A percentile compares a stretch with the other conserved stretches of the same genome.
These are phyloP conservation scores for Drosophila birchii DNA, from an alignment of 2,888 invertebrate species.

Conservation along the genomic window DNA sequence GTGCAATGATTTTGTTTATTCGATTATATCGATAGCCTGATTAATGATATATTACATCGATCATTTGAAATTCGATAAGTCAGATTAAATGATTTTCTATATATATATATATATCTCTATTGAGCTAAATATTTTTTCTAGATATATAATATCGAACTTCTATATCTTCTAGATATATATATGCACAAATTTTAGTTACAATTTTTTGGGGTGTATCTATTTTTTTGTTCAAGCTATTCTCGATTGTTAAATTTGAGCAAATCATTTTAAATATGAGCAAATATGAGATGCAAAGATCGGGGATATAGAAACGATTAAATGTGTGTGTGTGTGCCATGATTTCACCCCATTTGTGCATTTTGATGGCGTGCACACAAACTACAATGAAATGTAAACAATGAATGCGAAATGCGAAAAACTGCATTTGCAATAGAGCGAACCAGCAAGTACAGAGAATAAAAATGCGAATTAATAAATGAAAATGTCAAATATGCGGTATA, in stretches of 20 bases:
- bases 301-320: constrained; percentile 1
- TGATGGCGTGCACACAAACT: constrained; percentile 22
- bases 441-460: background rate
- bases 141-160: background rate
- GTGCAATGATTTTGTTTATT: too few relatives aligned
- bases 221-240: background rate
- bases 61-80: background rate
- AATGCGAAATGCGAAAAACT: constrained; percentile 9
- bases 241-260: background rate
- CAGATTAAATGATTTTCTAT: too few relatives aligned
- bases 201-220: background rate
- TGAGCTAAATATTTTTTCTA: background rate
- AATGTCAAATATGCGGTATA: constrained; percentile 10
- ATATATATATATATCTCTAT: too few relatives aligned
- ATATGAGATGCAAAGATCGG: constrained; percentile 9
- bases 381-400: constrained; percentile 17
- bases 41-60: background rate
- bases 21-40: too few relatives aligned
- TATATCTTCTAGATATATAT: background rate
- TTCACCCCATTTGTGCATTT: constrained; percentile 17
- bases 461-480: constrained; percentile 9
- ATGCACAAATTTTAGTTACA: background rate
- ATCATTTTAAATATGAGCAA: background rate
- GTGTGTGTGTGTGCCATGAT: constrained; percentile 1
- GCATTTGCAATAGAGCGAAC: constrained; percentile 5